Evolutionary conservation across 1,140 invertebrate genomes (phyloP).

Genomic region (Papilio xuthus): DNA sequence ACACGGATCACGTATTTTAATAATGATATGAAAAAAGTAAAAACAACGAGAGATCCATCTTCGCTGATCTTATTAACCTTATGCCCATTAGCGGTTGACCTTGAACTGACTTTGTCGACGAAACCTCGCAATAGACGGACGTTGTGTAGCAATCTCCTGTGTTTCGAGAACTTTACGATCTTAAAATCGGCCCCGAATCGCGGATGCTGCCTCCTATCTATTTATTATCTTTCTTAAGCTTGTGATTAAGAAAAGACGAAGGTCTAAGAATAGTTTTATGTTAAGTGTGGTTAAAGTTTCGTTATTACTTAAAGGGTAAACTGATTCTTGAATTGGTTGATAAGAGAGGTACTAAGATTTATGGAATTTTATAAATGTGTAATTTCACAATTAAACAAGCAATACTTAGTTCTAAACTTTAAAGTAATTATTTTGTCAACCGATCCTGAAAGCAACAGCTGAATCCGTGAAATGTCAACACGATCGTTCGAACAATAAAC

Average conservation of each 20-base stretch:
- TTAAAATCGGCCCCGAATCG: background rate
- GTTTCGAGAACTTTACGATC: constrained; percentile 21
- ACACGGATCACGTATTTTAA: background rate
- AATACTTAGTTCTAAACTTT: background rate
- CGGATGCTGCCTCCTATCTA: constrained; percentile 18
- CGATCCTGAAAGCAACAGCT: background rate
- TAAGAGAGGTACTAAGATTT: no score
- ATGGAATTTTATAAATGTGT: no score
- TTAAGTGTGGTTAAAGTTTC: background rate
- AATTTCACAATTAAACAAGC: background rate
- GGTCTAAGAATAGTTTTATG: background rate
- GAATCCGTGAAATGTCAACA: constrained; percentile 21
- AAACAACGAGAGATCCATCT: constrained; percentile 12
- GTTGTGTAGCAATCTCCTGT: constrained; percentile 17
- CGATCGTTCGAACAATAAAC: background rate
- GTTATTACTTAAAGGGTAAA: background rate
- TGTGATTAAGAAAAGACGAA: background rate
- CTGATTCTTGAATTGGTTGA: no score
- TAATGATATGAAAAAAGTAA: constrained; percentile 8
- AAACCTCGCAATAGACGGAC: constrained; percentile 19
- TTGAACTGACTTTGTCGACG: constrained; percentile 21
- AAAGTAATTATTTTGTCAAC: constrained; percentile 21
- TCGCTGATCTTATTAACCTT: constrained; percentile 17
- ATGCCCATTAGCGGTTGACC: constrained; percentile 29
- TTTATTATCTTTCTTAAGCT: background rate